Evolutionary conservation across 2,113 vertebrate species (phyloP).

Genomic region (Plotosus lineatus): DNA sequence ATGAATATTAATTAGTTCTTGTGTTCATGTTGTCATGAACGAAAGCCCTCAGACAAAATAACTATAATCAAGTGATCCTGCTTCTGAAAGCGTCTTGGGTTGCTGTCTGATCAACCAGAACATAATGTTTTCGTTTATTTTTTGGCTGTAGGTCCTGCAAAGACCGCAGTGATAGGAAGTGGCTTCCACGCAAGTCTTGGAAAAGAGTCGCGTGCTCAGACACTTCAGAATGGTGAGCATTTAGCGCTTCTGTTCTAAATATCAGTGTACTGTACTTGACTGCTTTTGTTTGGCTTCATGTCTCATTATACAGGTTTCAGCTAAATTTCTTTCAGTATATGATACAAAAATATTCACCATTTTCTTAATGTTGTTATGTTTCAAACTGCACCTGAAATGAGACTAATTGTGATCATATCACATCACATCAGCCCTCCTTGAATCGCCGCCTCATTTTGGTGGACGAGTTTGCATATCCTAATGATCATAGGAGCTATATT

Average conservation of each 20-base stretch:
- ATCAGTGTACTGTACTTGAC: neutral
- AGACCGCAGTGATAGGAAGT: constrained; percentile 84
- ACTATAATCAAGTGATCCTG: neutral
- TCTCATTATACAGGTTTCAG: neutral
- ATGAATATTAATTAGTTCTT: neutral
- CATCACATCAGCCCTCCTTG: neutral
- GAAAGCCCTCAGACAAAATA: neutral
- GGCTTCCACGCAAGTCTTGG: constrained; percentile 91
- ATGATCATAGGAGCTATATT: no score
- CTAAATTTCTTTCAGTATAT: neutral
- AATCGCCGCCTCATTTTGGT: no score
- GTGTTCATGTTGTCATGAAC: neutral
- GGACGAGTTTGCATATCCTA: no score
- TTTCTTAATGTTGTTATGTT: neutral
- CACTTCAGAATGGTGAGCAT: constrained; percentile 87
- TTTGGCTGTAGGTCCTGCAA: constrained; percentile 79
- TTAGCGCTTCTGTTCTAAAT: neutral
- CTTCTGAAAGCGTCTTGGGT: neutral
- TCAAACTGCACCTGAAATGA: neutral
- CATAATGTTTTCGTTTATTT: constrained; percentile 15
- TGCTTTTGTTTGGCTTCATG: neutral
- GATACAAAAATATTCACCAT: neutral
- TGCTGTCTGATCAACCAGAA: neutral
- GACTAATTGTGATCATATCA: neutral
- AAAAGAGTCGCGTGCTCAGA: constrained; percentile 93